Evolutionary conservation across 2,797 vertebrate species (phyloP).

Genomic region (Agapornis canus): DNA sequence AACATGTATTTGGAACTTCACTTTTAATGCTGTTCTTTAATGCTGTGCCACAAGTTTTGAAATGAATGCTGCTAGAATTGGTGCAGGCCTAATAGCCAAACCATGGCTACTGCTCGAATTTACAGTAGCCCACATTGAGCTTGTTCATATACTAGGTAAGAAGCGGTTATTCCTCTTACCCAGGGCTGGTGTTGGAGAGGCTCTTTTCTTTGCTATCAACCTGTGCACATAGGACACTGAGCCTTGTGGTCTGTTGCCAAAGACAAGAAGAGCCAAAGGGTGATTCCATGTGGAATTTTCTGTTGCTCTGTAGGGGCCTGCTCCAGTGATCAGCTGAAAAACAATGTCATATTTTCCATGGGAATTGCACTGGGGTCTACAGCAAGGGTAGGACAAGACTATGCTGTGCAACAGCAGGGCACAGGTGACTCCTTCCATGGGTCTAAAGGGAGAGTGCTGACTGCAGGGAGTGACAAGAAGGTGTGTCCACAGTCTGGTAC

Average conservation of each 20-base stretch:
- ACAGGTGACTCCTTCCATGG: background rate
- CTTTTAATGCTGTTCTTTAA: background rate
- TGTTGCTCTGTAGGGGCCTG: background rate
- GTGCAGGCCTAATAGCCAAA: background rate
- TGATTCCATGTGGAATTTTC: background rate
- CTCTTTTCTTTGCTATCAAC: background rate
- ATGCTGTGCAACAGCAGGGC: background rate
- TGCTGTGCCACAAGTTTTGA: conserved; percentile 15
- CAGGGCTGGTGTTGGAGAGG: background rate
- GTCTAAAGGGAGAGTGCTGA: background rate
- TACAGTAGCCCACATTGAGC: background rate
- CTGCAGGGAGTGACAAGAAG: background rate
- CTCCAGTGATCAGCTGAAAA: background rate
- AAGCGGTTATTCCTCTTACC: background rate
- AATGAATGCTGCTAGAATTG: background rate
- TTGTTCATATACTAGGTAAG: background rate
- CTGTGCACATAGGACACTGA: background rate
- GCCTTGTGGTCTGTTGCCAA: background rate
- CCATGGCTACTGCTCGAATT: background rate
- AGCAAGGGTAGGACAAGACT: background rate
- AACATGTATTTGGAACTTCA: background rate
- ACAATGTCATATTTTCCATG: background rate
- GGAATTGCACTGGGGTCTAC: background rate
- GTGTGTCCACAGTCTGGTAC: background rate
- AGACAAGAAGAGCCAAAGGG: background rate